Conservation (phyloP, 2,113 vertebrate genomes). For the Cheirogaleus medius region DNA sequence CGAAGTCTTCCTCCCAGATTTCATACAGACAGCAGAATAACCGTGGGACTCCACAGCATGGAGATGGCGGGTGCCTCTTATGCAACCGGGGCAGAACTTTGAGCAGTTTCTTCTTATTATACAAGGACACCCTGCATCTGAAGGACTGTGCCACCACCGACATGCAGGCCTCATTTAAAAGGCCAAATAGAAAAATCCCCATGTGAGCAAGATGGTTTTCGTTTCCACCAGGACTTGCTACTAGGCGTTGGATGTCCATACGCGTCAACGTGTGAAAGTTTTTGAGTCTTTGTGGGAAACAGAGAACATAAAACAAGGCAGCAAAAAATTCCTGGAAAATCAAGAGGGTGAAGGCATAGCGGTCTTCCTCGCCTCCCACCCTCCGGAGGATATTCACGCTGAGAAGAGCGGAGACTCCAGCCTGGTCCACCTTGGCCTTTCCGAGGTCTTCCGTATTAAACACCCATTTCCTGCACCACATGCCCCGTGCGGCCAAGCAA, state of each 20-base stretch:
- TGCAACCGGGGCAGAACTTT: background rate
- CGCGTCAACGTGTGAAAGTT: accelerated
- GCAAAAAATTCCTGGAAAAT: conserved; percentile 74
- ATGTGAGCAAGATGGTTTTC: background rate
- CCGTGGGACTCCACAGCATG: background rate
- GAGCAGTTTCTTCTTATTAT: background rate
- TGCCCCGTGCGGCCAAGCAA: background rate
- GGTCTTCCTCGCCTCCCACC: background rate
- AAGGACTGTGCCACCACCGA: accelerated
- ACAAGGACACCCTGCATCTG: background rate
- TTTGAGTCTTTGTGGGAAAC: background rate
- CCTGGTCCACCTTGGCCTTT: background rate
- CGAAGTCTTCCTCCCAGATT: background rate
- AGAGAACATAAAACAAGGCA: background rate
- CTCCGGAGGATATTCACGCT: background rate
- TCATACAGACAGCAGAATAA: conserved; percentile 63
- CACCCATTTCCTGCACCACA: background rate
- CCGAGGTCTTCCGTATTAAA: background rate
- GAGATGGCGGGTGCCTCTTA: accelerated
- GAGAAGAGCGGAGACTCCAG: background rate
- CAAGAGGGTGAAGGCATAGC: conserved; percentile 58
- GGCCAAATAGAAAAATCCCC: conserved; percentile 74
- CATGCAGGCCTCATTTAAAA: background rate
- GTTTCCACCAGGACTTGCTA: background rate
- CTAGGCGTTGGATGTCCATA: background rate